Evolutionary conservation across 2,888 invertebrate species (phyloP).

Genomic region (Andrena dorsata): DNA sequence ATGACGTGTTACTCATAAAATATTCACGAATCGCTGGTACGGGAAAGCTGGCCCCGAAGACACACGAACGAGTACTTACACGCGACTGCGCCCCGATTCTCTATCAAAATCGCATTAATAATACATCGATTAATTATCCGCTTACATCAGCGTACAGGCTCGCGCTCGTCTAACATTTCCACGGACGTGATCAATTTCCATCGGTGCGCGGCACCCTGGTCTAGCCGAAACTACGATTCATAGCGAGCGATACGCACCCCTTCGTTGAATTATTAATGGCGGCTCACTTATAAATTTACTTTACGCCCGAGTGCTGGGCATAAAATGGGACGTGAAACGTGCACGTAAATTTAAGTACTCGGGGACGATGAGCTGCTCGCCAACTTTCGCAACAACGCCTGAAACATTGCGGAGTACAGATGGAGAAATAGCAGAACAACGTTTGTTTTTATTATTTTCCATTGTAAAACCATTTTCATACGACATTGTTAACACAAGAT

Average conservation of each 20-base stretch:
- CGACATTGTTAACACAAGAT: too few relatives aligned
- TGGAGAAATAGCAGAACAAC: not conserved
- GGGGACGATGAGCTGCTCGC: constrained; percentile 8
- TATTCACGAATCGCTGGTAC: constrained; percentile 62
- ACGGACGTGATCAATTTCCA: constrained; percentile 56
- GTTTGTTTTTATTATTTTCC: too few relatives aligned
- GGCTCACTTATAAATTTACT: constrained; percentile 35
- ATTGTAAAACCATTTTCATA: too few relatives aligned
- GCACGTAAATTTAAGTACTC: constrained; percentile 7
- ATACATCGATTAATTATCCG: constrained; percentile 70
- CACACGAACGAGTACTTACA: constrained; percentile 59
- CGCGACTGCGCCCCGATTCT: constrained; percentile 34
- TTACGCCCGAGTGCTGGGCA: constrained; percentile 4
- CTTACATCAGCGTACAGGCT: constrained; percentile 38
- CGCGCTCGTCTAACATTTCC: constrained; percentile 44
- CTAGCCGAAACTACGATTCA: constrained; percentile 31
- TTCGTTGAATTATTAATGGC: constrained; percentile 39
- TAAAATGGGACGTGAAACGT: constrained; percentile 16
- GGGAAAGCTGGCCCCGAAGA: constrained; percentile 46
- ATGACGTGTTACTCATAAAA: constrained; percentile 60
- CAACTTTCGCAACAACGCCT: constrained; percentile 4
- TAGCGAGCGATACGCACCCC: constrained; percentile 17
- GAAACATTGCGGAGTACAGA: not conserved
- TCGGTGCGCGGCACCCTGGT: not conserved
- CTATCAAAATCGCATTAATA: constrained; percentile 65